phyloP scores from a whole-genome alignment of 2,113 vertebrate genomes.

The Podarcis muralis region DNA sequence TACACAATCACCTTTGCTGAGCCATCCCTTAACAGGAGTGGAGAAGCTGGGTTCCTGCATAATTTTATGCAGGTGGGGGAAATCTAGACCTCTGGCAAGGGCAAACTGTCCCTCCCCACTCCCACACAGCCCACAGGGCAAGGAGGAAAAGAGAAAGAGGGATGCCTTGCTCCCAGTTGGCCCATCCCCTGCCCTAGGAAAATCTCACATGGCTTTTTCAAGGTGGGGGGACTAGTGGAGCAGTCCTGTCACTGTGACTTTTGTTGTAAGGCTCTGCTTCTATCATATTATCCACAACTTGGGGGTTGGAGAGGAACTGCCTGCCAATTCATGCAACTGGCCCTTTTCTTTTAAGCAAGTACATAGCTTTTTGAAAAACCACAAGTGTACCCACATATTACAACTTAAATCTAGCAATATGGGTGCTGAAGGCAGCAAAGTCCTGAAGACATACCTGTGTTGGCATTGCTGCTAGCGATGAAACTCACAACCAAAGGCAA shows the following conservation, averaged over 20 bases:
- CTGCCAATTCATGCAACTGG: neutral
- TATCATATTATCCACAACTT: neutral
- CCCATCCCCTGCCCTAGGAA: too few species aligned
- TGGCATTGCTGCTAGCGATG: slow-evolving; percentile 93
- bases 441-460: slow-evolving; percentile 83
- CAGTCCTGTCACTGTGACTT: neutral
- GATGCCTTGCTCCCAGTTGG: too few species aligned
- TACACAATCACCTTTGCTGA: neutral
- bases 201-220: neutral
- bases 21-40: neutral
- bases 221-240: neutral
- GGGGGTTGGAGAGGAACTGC: neutral
- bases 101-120: too few species aligned
- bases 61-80: too few species aligned
- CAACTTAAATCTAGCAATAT: neutral
- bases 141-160: too few species aligned
- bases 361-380: neutral
- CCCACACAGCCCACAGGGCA: too few species aligned
- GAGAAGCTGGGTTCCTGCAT: neutral
- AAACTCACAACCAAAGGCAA: slow-evolving; percentile 97
- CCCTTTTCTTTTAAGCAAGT: neutral
- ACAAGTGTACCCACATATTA: neutral
- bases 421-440: neutral
- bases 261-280: neutral
- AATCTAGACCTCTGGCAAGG: too few species aligned